Evolutionary conservation across 2,113 vertebrate species (phyloP).

Genomic region (Gallinago jamesoni): DNA sequence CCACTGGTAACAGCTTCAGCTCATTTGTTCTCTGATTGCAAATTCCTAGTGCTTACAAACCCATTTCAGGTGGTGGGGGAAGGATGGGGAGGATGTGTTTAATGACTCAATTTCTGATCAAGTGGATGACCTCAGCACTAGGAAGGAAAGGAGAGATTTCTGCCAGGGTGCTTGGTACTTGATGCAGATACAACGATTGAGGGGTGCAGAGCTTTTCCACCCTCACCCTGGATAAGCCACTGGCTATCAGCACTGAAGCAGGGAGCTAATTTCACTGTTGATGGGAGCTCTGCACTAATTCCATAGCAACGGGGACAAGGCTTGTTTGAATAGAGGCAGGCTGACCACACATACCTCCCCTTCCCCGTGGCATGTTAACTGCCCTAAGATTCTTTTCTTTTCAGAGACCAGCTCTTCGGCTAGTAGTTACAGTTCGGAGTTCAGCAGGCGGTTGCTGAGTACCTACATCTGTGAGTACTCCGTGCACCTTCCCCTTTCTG

Average conservation of each 20-base stretch:
- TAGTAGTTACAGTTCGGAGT: slow-evolving; percentile 92
- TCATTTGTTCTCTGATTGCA: not conserved
- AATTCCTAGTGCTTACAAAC: not conserved
- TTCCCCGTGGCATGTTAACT: not conserved
- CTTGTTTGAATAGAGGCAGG: not conserved
- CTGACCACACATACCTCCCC: not conserved
- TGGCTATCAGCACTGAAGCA: not conserved
- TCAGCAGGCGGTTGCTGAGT: slow-evolving; percentile 92
- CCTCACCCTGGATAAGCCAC: not conserved
- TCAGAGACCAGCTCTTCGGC: slow-evolving; percentile 91
- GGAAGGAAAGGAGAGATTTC: not conserved
- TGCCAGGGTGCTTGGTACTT: not conserved
- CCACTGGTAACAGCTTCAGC: not conserved
- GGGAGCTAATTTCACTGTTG: not conserved
- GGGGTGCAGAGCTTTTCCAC: not conserved
- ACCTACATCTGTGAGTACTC: slow-evolving; percentile 91
- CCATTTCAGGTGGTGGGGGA: not conserved
- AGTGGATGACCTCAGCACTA: not conserved
- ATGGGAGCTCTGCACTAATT: not conserved
- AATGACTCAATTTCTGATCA: not conserved
- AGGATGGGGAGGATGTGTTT: not conserved
- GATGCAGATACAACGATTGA: not conserved
- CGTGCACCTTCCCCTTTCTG: not conserved
- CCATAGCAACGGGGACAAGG: slow-evolving; percentile 2
- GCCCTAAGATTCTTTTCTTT: slow-evolving; percentile 10